Evolutionary conservation across 1,140 invertebrate species (phyloP).

Genomic region (Heliconius hewitsoni): DNA sequence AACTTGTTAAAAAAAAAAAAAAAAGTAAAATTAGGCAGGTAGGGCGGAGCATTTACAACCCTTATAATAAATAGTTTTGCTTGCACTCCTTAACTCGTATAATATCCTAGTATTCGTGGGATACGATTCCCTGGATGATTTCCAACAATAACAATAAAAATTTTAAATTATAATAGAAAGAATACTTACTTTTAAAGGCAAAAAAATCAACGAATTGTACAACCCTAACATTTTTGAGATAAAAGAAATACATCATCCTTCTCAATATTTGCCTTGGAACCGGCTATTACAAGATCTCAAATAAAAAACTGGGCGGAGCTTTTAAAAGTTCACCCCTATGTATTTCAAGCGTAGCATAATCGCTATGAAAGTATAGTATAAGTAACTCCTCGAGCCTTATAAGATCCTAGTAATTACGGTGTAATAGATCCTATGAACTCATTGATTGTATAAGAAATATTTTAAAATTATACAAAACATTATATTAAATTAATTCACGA

Average conservation of each 20-base stretch:
- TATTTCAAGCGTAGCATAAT: neutral
- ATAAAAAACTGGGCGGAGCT: neutral
- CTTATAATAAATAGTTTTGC: too few relatives aligned
- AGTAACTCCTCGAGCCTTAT: neutral
- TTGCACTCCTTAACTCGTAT: neutral
- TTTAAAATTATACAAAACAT: too few relatives aligned
- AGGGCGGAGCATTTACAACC: neutral
- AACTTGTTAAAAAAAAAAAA: too few relatives aligned
- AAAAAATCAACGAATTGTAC: neutral
- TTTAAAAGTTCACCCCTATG: neutral
- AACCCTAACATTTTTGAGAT: too few relatives aligned
- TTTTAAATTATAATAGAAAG: neutral
- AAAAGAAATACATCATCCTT: too few relatives aligned
- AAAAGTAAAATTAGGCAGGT: neutral
- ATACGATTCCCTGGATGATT: neutral
- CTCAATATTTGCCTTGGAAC: too few relatives aligned
- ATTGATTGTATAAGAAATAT: neutral
- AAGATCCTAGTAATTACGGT: neutral
- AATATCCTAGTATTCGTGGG: conserved; percentile 14
- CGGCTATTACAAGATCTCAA: neutral
- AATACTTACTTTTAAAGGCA: neutral
- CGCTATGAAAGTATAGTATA: neutral
- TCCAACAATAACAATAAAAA: neutral
- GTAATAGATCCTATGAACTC: neutral
- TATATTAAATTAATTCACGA: too few relatives aligned